Conservation (phyloP, 2,113 vertebrate species). For the Hiodon alosoides region DNA sequence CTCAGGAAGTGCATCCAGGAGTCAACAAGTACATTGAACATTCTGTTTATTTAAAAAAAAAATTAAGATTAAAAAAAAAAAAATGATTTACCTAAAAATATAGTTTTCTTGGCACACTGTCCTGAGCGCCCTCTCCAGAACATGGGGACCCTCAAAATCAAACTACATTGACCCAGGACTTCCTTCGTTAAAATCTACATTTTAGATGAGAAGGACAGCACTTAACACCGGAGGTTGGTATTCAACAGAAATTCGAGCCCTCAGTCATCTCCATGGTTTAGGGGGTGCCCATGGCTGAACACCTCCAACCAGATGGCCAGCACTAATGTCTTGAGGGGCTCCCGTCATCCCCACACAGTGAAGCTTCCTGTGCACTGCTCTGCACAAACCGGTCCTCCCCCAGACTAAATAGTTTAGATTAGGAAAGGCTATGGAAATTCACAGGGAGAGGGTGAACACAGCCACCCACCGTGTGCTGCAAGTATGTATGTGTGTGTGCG, state of each 20-base stretch:
- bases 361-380: not conserved
- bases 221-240: too few relatives aligned
- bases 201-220: too few relatives aligned
- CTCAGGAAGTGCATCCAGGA: not conserved
- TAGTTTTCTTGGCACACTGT: too few relatives aligned
- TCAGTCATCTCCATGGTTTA: not conserved
- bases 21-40: not conserved
- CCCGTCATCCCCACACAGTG: not conserved
- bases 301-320: not conserved
- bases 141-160: too few relatives aligned
- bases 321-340: not conserved
- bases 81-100: too few relatives aligned
- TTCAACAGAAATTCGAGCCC: too few relatives aligned
- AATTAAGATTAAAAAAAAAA: too few relatives aligned
- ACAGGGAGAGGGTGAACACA: constrained; percentile 23
- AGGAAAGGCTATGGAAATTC: constrained; percentile 38
- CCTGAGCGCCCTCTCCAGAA: too few relatives aligned
- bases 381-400: constrained; percentile 19
- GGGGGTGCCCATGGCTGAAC: not conserved
- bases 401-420: constrained; percentile 59
- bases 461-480: constrained; percentile 27
- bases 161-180: too few relatives aligned
- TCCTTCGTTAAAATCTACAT: too few relatives aligned
- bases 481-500: not conserved
- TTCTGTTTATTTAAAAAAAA: too few relatives aligned